Percentiles rank a stretch among this genome's conserved stretches.
Evolutionary conservation across 2,113 vertebrate species (phyloP).

Genomic region (Regulus satrapa): DNA sequence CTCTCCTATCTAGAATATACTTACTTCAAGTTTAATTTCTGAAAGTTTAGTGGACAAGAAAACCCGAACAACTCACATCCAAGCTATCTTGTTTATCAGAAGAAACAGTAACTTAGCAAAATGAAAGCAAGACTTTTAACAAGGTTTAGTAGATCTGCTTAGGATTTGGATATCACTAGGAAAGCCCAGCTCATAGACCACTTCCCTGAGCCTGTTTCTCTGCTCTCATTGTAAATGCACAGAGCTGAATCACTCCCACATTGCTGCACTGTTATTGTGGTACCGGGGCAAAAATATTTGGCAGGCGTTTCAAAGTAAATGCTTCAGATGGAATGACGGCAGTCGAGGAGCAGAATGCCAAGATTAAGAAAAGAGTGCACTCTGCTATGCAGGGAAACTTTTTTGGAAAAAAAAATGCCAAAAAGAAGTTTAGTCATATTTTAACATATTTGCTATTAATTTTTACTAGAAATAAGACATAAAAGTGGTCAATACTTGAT

Average conservation of each 20-base stretch:
- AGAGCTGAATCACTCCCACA: conserved; percentile 61
- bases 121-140: neutral
- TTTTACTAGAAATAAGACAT: neutral
- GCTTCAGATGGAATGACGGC: conserved; percentile 69
- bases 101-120: neutral
- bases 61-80: neutral
- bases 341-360: conserved; percentile 63
- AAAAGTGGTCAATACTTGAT: neutral
- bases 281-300: conserved; percentile 75
- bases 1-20: neutral
- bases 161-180: neutral
- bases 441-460: neutral
- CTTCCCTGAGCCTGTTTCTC: neutral
- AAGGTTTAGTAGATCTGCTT: neutral
- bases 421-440: conserved; percentile 23
- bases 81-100: neutral
- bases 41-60: neutral
- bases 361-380: conserved; percentile 62
- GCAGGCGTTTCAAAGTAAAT: conserved; percentile 76
- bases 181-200: neutral
- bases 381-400: conserved; percentile 30
- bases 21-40: neutral
- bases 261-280: conserved; percentile 70
- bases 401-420: conserved; percentile 45
- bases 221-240: neutral